phyloP scores from a whole-genome alignment of 1,140 invertebrate genomes.

The Muscidifurax raptorellus region DNA sequence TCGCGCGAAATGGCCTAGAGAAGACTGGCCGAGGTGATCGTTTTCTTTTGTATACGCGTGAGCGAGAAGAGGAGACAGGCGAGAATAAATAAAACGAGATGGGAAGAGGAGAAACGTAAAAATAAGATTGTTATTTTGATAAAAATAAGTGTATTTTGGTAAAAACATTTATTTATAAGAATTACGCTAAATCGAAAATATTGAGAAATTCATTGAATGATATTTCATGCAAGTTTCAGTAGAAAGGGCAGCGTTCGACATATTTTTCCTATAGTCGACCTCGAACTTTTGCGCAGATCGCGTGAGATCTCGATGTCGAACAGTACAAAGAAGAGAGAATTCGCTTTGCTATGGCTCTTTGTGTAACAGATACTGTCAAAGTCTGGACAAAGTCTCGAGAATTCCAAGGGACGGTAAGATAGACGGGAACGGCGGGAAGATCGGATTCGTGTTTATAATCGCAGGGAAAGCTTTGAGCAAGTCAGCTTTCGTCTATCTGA shows the following conservation, averaged over 20 bases:
- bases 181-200: no score
- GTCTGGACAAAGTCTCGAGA: not conserved
- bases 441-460: not conserved
- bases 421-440: no score
- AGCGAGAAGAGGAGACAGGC: not conserved
- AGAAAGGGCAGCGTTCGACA: no score
- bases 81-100: not conserved
- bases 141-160: no score
- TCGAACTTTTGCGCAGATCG: no score
- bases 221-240: no score
- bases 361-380: not conserved
- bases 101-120: not conserved
- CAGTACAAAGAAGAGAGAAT: not conserved
- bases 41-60: not conserved
- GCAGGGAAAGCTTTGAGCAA: not conserved
- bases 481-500: no score
- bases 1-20: not conserved
- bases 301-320: not conserved
- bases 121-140: no score
- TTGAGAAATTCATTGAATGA: no score
- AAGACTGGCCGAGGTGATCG: not conserved
- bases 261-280: no score
- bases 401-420: not conserved
- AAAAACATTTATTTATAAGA: no score
- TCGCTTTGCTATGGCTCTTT: not conserved